These are phyloP conservation scores for Zele albiditarsus DNA, from an alignment of 2,888 invertebrate species.

Conservation along the genomic window DNA sequence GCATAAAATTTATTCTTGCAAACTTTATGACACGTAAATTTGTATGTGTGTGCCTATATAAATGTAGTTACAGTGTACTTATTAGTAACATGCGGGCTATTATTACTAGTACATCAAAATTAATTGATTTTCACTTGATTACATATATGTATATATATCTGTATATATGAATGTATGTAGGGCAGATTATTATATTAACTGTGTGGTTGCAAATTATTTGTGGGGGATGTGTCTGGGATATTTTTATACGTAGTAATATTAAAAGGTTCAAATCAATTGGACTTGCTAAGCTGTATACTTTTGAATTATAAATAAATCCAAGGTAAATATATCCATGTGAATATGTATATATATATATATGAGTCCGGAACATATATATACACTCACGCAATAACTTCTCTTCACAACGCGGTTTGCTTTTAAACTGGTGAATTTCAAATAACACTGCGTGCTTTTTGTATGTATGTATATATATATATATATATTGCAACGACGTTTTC, in stretches of 20 bases:
- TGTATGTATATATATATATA: slow-evolving; percentile 4
- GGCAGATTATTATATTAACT: background rate
- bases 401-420: background rate
- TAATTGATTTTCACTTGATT: background rate
- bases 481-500: slow-evolving; percentile 12
- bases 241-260: slow-evolving; percentile 1
- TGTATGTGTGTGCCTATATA: background rate
- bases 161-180: background rate
- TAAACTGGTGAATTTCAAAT: slow-evolving; percentile 7
- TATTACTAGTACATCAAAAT: background rate
- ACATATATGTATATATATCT: background rate
- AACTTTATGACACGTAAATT: background rate
- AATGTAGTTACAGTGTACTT: background rate
- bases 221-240: slow-evolving; percentile 2
- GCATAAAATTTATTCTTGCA: slow-evolving; percentile 19
- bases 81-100: slow-evolving; percentile 10
- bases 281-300: slow-evolving; percentile 17
- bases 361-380: background rate
- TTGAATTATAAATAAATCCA: slow-evolving; percentile 26
- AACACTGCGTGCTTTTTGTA: background rate
- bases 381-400: slow-evolving; percentile 6
- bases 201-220: background rate
- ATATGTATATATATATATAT: background rate
- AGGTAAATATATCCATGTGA: slow-evolving; percentile 8
- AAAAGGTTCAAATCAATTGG: slow-evolving; percentile 23